phyloP scores from a whole-genome alignment of 2,888 invertebrate species.

The Gastracanthus pulcherrimus region DNA sequence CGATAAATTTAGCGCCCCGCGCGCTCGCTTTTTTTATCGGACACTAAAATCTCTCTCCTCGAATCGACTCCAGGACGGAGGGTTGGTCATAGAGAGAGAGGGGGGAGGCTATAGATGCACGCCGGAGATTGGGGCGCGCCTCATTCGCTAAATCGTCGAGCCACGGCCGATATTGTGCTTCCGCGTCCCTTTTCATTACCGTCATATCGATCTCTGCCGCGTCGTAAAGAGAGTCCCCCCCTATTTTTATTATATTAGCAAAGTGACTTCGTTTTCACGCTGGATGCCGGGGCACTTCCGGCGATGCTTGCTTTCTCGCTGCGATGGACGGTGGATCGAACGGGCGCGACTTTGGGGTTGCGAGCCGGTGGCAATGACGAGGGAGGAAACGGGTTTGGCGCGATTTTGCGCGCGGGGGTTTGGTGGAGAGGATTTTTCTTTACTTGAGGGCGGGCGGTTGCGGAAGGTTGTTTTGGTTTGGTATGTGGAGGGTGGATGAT shows the following conservation, averaged over 20 bases:
- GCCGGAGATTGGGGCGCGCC: conserved; percentile 6
- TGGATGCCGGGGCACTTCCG: too few species aligned
- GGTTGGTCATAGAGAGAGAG: background rate
- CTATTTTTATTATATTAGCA: conserved; percentile 47
- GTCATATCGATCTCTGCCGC: conserved; percentile 32
- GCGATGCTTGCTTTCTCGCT: background rate
- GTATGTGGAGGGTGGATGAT: too few species aligned
- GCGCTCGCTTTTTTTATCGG: conserved; percentile 24
- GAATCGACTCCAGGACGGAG: background rate
- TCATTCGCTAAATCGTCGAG: conserved; percentile 22
- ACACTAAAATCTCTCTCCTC: conserved; percentile 34
- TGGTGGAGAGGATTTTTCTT: background rate
- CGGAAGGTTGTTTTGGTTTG: too few species aligned
- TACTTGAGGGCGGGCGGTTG: too few species aligned
- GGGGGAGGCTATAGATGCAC: background rate
- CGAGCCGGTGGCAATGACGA: too few species aligned
- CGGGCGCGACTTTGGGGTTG: too few species aligned
- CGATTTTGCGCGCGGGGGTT: too few species aligned
- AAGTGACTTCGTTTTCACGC: conserved; percentile 25
- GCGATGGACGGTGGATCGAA: too few species aligned
- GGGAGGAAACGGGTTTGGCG: too few species aligned
- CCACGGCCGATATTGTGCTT: conserved; percentile 32
- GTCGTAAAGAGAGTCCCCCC: conserved; percentile 22
- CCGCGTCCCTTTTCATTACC: conserved; percentile 38
- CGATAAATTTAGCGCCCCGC: conserved; percentile 34